Base-by-base conservation (phyloP, 2,888 invertebrate genomes). In the Tuta absoluta region DNA sequence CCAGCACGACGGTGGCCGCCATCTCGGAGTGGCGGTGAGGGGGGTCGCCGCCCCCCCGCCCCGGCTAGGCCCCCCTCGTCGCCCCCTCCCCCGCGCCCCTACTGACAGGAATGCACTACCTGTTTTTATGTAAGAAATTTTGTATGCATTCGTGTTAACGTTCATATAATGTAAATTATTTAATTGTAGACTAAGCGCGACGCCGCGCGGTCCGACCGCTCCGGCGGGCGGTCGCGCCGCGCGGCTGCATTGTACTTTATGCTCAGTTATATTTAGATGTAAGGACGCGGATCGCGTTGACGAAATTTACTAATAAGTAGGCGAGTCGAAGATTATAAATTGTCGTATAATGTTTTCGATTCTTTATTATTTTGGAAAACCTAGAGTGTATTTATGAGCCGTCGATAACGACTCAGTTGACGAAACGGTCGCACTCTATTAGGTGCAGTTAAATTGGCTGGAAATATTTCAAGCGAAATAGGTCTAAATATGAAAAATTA, bases 21-120 rank as follows among this genome's bases (percentile, higher is more conserved):
- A 87, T 88, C 84, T 85, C 91, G 69, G 93, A 93, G 87, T 93
- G 93, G 91, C 93, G 93, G 88, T 91, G 93, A 88, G 93, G 89
- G 84, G 86, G 72, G 84, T 82, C 73, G 69, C 72, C 72, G 71
- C 85, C 66, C 60, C 65, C 69, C 71, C 66, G 49, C 66, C 69
- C 65, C 65, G 71, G 65, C 69, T 64, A 67, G 68, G 70, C 51
- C 65, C 64, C 45, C 62, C 21, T 59, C n/a, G 62, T 19, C 59
- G 64, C 71, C 53, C 65, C 12, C 24, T n/a, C 17, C n/a, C 60
- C n/a, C 14, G 24, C 45, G 21, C 2, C 12, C 23, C 5, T 11
- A 17, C 41, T n/a, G 38, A 24, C 11, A 58, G 37, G 58, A 63
- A 68, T 63, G 73, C 72, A 71, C 71, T 72, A 72, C 73, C 72